Conservation (phyloP, 2,113 vertebrate species). For the Suricata suricatta region DNA sequence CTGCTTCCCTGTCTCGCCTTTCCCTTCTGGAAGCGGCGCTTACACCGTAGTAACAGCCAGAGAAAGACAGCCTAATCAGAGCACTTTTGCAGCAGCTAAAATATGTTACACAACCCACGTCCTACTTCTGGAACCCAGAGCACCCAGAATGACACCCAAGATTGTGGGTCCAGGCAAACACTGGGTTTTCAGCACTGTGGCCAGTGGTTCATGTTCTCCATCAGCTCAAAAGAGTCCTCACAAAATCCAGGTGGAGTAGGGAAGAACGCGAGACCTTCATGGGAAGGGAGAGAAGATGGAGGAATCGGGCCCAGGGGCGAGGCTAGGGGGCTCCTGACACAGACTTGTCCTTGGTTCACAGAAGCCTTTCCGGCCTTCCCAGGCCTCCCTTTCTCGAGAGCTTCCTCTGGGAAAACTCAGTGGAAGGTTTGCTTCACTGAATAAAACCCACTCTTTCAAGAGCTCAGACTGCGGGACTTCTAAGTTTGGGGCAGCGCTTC, state of each 20-base stretch:
- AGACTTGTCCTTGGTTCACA: background rate
- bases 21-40: background rate
- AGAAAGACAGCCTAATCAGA: background rate
- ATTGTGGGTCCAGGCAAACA: background rate
- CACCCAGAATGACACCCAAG: background rate
- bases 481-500: background rate
- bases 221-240: background rate
- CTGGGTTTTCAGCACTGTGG: background rate
- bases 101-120: background rate
- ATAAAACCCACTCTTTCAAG: background rate
- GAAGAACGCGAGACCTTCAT: accelerated
- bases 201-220: background rate
- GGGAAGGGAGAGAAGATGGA: background rate
- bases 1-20: background rate
- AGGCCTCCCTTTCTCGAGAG: background rate
- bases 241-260: background rate
- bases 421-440: background rate
- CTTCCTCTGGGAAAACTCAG: background rate
- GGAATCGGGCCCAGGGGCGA: accelerated
- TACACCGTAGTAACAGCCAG: background rate
- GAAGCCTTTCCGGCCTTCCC: background rate
- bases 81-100: background rate
- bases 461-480: background rate
- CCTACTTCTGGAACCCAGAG: background rate
- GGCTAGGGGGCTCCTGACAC: background rate